Percentiles rank a stretch among this genome's conserved stretches.
phyloP scores from a whole-genome alignment of 1,140 invertebrate genomes.

The Ostrea edulis region DNA sequence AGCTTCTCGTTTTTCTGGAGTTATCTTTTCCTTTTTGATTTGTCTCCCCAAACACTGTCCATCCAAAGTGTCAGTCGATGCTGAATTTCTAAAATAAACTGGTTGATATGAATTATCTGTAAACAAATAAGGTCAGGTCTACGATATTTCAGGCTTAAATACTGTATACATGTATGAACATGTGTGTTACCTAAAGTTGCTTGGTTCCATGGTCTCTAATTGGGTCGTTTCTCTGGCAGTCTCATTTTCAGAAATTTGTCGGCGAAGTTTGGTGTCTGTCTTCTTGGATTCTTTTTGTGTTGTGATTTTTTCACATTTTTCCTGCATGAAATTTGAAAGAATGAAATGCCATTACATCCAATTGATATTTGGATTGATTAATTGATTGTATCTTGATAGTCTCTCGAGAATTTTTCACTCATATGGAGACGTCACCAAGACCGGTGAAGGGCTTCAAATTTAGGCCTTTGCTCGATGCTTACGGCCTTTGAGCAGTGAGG shows the following conservation, averaged over 20 bases:
- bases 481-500: no score
- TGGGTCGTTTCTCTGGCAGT: background rate
- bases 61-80: background rate
- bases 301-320: background rate
- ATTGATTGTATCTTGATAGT: background rate
- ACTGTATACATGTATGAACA: background rate
- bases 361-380: background rate
- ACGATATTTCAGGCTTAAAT: background rate
- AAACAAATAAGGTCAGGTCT: background rate
- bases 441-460: no score
- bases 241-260: background rate
- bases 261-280: background rate
- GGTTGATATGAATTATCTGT: background rate
- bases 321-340: background rate
- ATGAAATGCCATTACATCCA: background rate
- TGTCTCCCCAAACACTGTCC: conserved; percentile 36
- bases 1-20: conserved; percentile 28
- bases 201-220: background rate
- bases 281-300: background rate
- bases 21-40: conserved; percentile 50
- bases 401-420: no score
- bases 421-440: no score
- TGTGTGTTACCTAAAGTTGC: background rate
- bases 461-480: no score
- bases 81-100: background rate